A percentile compares a stretch with the other conserved stretches of the same genome.
Conservation (phyloP, 2,113 vertebrate species). For the Pavo muticus region DNA sequence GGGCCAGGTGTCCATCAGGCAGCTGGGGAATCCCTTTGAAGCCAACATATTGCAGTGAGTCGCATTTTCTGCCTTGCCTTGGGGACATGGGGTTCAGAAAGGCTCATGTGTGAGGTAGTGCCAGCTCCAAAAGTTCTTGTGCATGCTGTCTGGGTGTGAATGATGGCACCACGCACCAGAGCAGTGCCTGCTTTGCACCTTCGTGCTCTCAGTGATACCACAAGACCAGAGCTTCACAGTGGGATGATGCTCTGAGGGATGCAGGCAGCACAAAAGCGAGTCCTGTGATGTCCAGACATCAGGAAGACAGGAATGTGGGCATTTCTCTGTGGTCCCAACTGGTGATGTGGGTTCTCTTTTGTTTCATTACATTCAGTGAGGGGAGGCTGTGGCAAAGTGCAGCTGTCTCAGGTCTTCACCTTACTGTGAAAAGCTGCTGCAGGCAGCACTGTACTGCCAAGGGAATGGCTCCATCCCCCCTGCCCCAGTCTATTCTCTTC, state of each 20-base stretch:
- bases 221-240: not conserved
- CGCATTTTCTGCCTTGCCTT: not conserved
- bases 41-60: not conserved
- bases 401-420: not conserved
- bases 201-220: fast-evolving
- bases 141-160: not conserved
- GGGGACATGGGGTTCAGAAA: not conserved
- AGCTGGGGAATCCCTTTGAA: constrained; percentile 45
- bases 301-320: not conserved
- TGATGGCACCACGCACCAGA: not conserved
- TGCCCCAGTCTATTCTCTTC: not conserved
- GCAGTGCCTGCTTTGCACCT: not conserved
- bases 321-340: not conserved
- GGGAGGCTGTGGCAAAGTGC: not conserved
- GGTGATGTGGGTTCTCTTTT: not conserved
- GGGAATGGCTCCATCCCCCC: not conserved
- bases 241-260: not conserved
- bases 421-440: not conserved
- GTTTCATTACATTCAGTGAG: not conserved
- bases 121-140: not conserved
- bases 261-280: not conserved
- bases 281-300: not conserved
- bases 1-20: constrained; percentile 4
- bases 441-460: not conserved
- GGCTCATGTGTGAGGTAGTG: fast-evolving